Base-by-base conservation (phyloP, 2,113 vertebrate species). In the Perca fluviatilis region DNA sequence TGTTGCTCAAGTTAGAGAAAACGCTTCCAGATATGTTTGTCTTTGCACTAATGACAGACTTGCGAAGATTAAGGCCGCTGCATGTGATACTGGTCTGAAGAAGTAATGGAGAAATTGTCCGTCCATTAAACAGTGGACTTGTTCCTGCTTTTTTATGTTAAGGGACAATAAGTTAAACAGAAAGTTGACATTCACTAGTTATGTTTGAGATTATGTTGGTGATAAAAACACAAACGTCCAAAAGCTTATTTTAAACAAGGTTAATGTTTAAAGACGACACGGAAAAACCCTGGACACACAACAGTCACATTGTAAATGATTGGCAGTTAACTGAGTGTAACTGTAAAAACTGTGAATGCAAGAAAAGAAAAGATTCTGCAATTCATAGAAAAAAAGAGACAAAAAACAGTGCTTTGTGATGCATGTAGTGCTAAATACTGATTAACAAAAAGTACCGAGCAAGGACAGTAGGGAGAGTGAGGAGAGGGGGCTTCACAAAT, bases 31-130 rank as follows among this genome's bases (percentile, higher is more conserved):
- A 74, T 43, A 51, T 11, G 3, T 83, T 78, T 76, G 61, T 56
- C 71, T 82, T 86, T 75, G 73, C 21, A 60, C 66, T 74, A 68
- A 81, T 76, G 71, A 75, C 54, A 74, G 63, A 69, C 54, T 25
- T 73, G 68, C 25, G 30, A 76, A 81, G 47, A 79, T 15, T 43
- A 19, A 62, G 27, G 15, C 1, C 21, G 10, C 73, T 40, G 40
- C 60, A 50, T 47, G 62, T 63, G 40, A 75, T 43, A 81, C 25
- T 57, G 30, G 15, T 69, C 25, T 12, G 27, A 2, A 14, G 21
- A 43, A 62, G 47, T 18, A 51, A 49, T 0, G 18, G 4, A n/a
- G 25, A 46, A 70, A 40, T 9, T 9, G 21, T 51, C 19, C 27
- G 23, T 62, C 50, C 62, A 23, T 30, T 69, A 57, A 49, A 36